Evolutionary conservation across 2,888 invertebrate species (phyloP), one percentile per base, ranked within the genome.

Genomic region (Pegoplata infirma): DNA sequence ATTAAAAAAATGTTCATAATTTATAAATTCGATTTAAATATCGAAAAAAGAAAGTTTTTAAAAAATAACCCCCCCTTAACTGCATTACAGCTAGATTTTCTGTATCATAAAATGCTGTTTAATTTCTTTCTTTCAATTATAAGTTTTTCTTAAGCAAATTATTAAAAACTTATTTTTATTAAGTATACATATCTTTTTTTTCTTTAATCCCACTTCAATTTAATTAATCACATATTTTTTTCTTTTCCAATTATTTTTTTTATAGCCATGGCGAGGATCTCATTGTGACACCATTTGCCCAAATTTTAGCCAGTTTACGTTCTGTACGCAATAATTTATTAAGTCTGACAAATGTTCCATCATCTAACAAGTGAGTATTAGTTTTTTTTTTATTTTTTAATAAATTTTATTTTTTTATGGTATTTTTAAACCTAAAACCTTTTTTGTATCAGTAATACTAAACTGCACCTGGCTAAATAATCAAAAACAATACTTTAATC

Each of bases 231-330:
- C n/a, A 17, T 56, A 21, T 56, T 21, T 36, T 32, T 61, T 21
- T 72, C 21, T 67, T 19, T 44, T 58, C 17, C 17, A 0, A n/a
- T n/a, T n/a, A n/a, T 74, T 53, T 71, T 72, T 72, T 51, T 85
- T 85, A 58, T 83, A 90, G 90, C 91, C 98, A 99, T 93, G 98
- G 98, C 89, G 99, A 99, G 92, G 99, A 99, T 92, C 94, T 99
- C 91, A 99, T 99, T 90, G 99, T 99, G 90, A 99, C 99, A 86
- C 99, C 99, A 86, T 99, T 99, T 92, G 99, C 99, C 91, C 99
- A 99, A 93, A 97, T 99, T 91, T 93, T 99, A 91, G 98, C 99
- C 90, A 98, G 98, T 91, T 93, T 99, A 90, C 95, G 98, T 89
- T 98, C 97, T 91, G 98, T 99, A 86, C 95, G 99, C 90, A 97